phyloP scores from a whole-genome alignment of 2,113 vertebrate genomes.

The Mormoops blainvillei region DNA sequence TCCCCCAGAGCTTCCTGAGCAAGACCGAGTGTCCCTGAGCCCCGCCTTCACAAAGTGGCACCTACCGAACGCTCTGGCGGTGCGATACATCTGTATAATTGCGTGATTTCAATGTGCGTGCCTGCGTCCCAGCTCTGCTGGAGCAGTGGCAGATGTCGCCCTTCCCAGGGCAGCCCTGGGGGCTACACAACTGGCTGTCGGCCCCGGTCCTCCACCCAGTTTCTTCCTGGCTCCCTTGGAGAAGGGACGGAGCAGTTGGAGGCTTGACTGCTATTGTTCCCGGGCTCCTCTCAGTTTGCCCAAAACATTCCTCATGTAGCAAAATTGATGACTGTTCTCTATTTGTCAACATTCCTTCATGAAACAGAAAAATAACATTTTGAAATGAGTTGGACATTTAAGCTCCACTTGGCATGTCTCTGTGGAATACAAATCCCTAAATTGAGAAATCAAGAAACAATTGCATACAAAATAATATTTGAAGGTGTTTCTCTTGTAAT shows the following conservation, averaged over 20 bases:
- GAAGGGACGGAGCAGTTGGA: neutral
- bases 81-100: neutral
- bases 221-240: neutral
- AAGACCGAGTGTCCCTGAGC: neutral
- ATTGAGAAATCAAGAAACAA: neutral
- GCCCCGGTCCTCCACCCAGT: neutral
- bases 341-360: slow-evolving; percentile 16
- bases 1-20: neutral
- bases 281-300: neutral
- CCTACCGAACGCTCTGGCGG: neutral
- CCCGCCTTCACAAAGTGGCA: neutral
- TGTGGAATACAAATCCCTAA: neutral
- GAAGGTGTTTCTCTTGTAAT: neutral
- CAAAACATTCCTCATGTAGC: neutral
- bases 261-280: neutral
- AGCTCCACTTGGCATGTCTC: neutral
- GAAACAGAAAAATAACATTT: slow-evolving; percentile 11
- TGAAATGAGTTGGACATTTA: neutral
- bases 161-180: neutral
- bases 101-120: rapidly evolving
- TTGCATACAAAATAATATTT: neutral
- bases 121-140: neutral
- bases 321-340: neutral
- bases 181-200: neutral
- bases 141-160: neutral